Evolutionary conservation across 2,797 vertebrate genomes (phyloP), one percentile per base, ranked within the genome.

Genomic region (Takifugu ocellatus): DNA sequence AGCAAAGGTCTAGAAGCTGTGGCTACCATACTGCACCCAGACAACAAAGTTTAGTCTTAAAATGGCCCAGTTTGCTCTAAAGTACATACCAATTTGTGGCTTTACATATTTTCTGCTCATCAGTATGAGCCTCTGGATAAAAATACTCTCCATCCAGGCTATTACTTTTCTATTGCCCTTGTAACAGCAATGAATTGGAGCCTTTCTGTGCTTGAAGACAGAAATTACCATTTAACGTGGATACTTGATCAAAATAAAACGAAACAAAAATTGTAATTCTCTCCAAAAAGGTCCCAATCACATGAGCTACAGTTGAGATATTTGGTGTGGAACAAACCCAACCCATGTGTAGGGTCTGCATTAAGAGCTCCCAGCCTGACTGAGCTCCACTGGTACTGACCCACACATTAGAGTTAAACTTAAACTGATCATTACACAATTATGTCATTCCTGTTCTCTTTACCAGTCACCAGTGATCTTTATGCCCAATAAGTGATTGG

Each of bases 401-500:
- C 43, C n/a, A 17, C 6, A 17, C 43, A 44, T 3, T 4, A 7
- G 15, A 44, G 43, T 2, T 17, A 16, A 44, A 17, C 43, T 17
- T 2, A 17, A 6, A 44, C 43, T 44, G 43, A 17, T 17, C 43
- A 44, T 44, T 17, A 44, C 15, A 17, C 36, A 12, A 39, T 39
- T 39, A 14, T 1, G 12, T 39, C 1, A 39, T 39, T 39, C 12
- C 12, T 12, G 36, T 39, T 4, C 12, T 3, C 36, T 10, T 1
- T 4, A 39, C 11, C 36, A 39, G 36, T 14, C 36, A 39, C 10
- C 36, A 14, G 36, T 39, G 33, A 33, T 33, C 33, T 33, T 33
- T 33, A 33, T 33, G 33, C 33, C 8, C 33, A 33, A 36, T 51
- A 36, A 65, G 65, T 57, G 77, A 83, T 66, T 67, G 73, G 79